These are phyloP conservation scores for Ammodytes marinus DNA, from an alignment of 2,113 vertebrate species.

Conservation along the genomic window DNA sequence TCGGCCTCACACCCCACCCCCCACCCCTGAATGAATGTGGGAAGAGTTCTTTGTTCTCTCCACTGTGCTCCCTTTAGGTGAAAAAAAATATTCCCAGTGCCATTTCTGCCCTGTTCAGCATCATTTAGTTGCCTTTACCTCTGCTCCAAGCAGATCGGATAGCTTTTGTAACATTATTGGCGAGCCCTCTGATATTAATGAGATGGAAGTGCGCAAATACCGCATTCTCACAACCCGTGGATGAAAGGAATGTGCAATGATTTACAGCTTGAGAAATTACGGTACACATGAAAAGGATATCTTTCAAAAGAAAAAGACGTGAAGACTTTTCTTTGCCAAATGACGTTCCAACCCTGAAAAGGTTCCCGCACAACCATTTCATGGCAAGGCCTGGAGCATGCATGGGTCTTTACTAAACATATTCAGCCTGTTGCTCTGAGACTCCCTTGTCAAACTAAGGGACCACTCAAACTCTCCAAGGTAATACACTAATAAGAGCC, in stretches of 20 bases:
- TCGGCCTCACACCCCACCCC: constrained; percentile 40
- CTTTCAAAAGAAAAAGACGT: too few species aligned
- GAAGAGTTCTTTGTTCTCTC: constrained; percentile 34
- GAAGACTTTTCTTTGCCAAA: too few species aligned
- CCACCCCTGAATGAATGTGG: background rate
- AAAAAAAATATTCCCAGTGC: constrained; percentile 2
- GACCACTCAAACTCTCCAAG: constrained; percentile 40
- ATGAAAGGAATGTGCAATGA: too few species aligned
- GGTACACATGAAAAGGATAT: too few species aligned
- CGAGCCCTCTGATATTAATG: too few species aligned
- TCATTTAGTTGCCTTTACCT: too few species aligned
- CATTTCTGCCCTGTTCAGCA: background rate
- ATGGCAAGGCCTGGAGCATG: constrained; percentile 25
- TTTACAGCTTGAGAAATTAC: too few species aligned
- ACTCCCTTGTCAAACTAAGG: constrained; percentile 43
- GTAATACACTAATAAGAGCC: constrained; percentile 15
- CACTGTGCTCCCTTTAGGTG: constrained; percentile 1
- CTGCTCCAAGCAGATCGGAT: too few species aligned
- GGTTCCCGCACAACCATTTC: background rate
- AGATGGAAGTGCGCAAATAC: too few species aligned
- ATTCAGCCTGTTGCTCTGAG: constrained; percentile 37
- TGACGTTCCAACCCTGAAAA: too few species aligned
- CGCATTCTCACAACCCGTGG: too few species aligned
- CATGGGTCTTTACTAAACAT: constrained; percentile 26
- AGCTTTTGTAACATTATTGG: too few species aligned